Evolutionary conservation across 30 jellyfish, hydroid and myxozoan species (phyloP).

Genomic region (Cassiopea andromeda): DNA sequence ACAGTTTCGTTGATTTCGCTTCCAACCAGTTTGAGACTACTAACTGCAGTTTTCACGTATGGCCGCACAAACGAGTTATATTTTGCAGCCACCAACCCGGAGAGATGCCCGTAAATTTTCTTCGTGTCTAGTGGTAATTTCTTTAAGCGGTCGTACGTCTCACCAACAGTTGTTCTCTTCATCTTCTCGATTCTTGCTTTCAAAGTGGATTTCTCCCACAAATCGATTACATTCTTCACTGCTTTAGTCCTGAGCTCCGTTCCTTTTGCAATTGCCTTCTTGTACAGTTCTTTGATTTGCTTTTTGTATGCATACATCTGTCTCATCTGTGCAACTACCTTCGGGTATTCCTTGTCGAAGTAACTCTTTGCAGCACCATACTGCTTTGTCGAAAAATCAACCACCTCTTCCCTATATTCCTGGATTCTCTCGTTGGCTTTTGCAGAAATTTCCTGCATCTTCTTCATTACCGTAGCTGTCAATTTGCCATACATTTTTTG

Average conservation of each 20-base stretch:
- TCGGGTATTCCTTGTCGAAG: conserved; percentile 36
- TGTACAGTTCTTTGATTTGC: background rate
- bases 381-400: conserved; percentile 25
- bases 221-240: conserved; percentile 25
- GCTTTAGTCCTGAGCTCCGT: conserved; percentile 39
- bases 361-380: conserved; percentile 23
- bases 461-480: conserved; percentile 13
- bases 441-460: conserved; percentile 14
- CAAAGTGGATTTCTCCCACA: conserved; percentile 70
- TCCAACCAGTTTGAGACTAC: conserved; percentile 58
- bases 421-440: conserved; percentile 20
- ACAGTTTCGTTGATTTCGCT: conserved; percentile 90
- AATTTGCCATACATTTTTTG: background rate
- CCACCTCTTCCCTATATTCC: conserved; percentile 7
- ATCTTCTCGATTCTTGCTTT: conserved; percentile 27
- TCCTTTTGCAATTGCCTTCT: background rate
- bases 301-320: conserved; percentile 28
- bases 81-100: conserved; percentile 10
- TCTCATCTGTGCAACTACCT: conserved; percentile 32
- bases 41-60: conserved; percentile 38
- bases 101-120: conserved; percentile 10
- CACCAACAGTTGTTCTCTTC: conserved; percentile 82
- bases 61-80: conserved; percentile 64
- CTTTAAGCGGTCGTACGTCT: conserved; percentile 76
- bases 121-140: conserved; percentile 69